Conservation (phyloP, 2,888 invertebrate genomes). For the Lypha dubia region DNA sequence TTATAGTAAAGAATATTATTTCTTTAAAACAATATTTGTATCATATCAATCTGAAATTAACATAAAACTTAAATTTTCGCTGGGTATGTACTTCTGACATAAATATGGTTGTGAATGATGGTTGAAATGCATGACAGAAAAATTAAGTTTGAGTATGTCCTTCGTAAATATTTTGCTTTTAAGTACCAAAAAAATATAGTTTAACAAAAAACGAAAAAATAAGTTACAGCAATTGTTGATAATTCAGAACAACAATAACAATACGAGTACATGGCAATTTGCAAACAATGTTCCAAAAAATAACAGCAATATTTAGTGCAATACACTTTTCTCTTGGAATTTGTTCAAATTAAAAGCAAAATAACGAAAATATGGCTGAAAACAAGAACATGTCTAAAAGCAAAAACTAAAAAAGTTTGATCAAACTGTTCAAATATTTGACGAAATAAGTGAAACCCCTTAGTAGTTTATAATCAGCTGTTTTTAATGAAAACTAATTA, state of each 20-base stretch:
- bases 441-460: background rate
- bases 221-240: constrained; percentile 58
- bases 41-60: background rate
- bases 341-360: background rate
- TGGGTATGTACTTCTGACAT: background rate
- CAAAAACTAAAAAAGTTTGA: background rate
- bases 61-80: background rate
- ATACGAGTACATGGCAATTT: constrained; percentile 33
- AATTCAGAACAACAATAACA: constrained; percentile 44
- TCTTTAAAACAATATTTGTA: too few relatives aligned
- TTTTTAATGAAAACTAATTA: background rate
- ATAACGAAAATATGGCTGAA: constrained; percentile 1
- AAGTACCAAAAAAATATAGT: constrained; percentile 43
- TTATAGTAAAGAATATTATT: too few relatives aligned
- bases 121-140: constrained; percentile 20
- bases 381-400: constrained; percentile 5
- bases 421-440: background rate
- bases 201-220: too few relatives aligned
- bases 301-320: constrained; percentile 3
- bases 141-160: constrained; percentile 49
- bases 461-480: background rate
- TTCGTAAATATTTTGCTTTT: constrained; percentile 56
- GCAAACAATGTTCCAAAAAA: constrained; percentile 28
- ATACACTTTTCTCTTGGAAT: background rate
- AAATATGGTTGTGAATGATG: constrained; percentile 21